Base-by-base conservation (phyloP, 2,888 invertebrate genomes). In the Oegoconia quadripuncta region DNA sequence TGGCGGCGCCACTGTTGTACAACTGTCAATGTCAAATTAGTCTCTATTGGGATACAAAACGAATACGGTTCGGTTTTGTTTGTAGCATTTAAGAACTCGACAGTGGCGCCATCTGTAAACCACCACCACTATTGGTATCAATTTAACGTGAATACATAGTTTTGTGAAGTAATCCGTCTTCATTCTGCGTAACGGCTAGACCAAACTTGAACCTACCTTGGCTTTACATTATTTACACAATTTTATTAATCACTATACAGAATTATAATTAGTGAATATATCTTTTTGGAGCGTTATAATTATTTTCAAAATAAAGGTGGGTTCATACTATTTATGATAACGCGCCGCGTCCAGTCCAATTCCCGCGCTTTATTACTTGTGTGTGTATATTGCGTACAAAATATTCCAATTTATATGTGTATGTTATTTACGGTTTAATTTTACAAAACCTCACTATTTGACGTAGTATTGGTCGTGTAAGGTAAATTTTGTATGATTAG, bases 401-500 rank as follows among this genome's bases (percentile, higher is more conserved):
- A 53, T 59, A 74, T 74, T 75, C 72, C 69, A 71, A 64, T 72
- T 62, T 63, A 57, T 56, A 54, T 64, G 55, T 58, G 50, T 52
- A 46, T 58, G 48, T 53, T 50, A 48, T 54, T 44, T 42, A 48
- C 36, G 39, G 49, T 52, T 47, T 55, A 55, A 52, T 54, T 59
- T 58, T 57, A 52, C 58, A 60, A n/a, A 56, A 52, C 62, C 62
- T 64, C 61, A 70, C 59, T 59, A 60, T 34, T 62, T 56, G 42
- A 52, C 53, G 51, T 68, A 69, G 64, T 75, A 71, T 71, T 70
- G 62, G 59, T 68, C 50, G 46, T 44, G 43, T 59, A 66, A 64
- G 56, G 47, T 68, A 68, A 68, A 70, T 70, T 64, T 55, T 68
- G 52, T 64, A 65, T 52, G 48, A 28, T 49, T 54, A 53, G 40